Conservation (phyloP, 2,113 vertebrate genomes). For the Bujurquina vittata region DNA sequence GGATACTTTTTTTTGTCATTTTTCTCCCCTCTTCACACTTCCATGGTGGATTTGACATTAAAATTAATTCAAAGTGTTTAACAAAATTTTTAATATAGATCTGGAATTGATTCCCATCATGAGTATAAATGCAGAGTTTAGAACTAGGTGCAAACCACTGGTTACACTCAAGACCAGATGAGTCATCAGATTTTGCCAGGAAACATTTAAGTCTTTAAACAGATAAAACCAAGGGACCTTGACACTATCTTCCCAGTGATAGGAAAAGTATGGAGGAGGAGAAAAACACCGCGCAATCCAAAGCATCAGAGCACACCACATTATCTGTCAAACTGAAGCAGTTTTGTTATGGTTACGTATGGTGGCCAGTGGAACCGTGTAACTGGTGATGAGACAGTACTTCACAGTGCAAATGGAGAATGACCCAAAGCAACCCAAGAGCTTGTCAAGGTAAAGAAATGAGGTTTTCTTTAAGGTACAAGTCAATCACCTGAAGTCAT, state of each 20-base stretch:
- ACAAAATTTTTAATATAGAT: too few relatives aligned
- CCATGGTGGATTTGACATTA: too few relatives aligned
- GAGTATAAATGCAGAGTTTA: not conserved
- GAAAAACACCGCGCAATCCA: not conserved
- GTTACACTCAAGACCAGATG: not conserved
- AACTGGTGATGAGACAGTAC: not conserved
- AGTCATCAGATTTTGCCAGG: not conserved
- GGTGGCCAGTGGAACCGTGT: too few relatives aligned
- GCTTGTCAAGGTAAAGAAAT: not conserved
- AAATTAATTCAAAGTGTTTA: too few relatives aligned
- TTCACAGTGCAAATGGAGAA: not conserved
- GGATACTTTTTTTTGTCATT: not conserved
- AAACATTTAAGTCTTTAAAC: not conserved
- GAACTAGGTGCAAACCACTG: not conserved
- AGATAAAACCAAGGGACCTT: not conserved
- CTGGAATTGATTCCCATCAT: not conserved
- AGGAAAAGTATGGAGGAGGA: not conserved
- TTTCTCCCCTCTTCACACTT: too few relatives aligned
- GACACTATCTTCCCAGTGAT: not conserved
- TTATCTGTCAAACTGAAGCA: too few relatives aligned
- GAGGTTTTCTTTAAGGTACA: not conserved
- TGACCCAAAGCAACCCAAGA: not conserved
- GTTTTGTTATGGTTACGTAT: too few relatives aligned
- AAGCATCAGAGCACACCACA: too few relatives aligned
- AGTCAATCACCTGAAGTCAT: not conserved